Base-by-base conservation (phyloP, 2,113 vertebrate species). In the Balaenoptera acutorostrata region DNA sequence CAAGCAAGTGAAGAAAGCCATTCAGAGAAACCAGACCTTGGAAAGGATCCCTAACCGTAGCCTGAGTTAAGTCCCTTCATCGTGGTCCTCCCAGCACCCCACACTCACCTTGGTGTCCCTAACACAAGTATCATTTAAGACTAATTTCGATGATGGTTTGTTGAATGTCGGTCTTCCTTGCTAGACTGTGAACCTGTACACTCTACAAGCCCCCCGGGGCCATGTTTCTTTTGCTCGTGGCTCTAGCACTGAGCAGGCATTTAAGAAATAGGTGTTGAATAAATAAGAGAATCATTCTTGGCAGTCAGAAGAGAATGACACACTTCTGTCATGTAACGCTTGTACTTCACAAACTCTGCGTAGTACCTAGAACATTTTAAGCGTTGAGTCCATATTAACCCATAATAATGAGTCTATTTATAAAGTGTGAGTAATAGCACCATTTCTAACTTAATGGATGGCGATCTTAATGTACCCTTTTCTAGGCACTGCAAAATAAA, bases 261-360 rank as follows among this genome's bases (percentile, higher is more conserved):
- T 82, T 92, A 59, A 59, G 61, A 90, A 88, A 69, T 88, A 81
- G 14, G 85, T 84, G 80, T 69, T 93, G 88, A 90, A 77, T 69
- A 61, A 41, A 44, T 18, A 68, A 90, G 82, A 89, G 66, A 66
- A 20, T 13, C 36, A 41, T 31, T 27, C n/a, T 46, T 29, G 39
- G 88, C 81, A 33, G 18, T 71, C 75, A 66, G 66, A 74, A 74
- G 81, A 90, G 52, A 88, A 57, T 46, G 25, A 12, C 23, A 41
- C 12, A 2, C 29, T 13, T 61, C 52, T 17, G 3, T 23, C 15
- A 71, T 1, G 10, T 41, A 78, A 27, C 0, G 20, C 63, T 59
- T 25, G 36, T 21, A 21, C 41, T 75, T 61, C 15, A 49, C 1
- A 36, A 71, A 31, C 29, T 72, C 21, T 1, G 31, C 1, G 25